A percentile compares a stretch with the other conserved stretches of the same genome.
phyloP scores from a whole-genome alignment of 2,797 vertebrate genomes.

The Poecilia wingei region DNA sequence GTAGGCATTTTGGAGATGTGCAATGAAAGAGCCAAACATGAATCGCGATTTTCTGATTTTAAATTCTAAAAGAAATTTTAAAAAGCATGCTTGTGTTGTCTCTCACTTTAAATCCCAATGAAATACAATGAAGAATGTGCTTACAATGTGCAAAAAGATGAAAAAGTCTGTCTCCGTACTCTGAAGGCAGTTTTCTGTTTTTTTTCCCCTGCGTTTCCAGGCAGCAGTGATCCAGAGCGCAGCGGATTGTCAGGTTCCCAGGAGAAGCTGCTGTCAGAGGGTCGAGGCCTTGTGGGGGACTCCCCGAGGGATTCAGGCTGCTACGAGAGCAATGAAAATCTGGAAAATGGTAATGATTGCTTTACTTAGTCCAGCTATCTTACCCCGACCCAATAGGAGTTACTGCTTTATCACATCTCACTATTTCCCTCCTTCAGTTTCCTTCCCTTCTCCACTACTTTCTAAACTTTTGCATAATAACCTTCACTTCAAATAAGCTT shows the following conservation, averaged over 20 bases:
- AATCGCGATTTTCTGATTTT: no score
- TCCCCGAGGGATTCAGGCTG: constrained; percentile 97
- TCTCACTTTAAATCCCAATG: not conserved
- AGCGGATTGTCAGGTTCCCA: constrained; percentile 89
- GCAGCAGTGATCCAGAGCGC: constrained; percentile 92
- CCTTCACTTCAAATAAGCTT: constrained; percentile 35
- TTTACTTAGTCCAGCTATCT: constrained; percentile 55
- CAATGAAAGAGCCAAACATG: not conserved
- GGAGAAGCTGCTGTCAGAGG: constrained; percentile 93
- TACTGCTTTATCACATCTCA: constrained; percentile 24
- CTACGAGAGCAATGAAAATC: constrained; percentile 97
- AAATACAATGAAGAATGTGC: not conserved
- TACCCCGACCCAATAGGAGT: constrained; percentile 15
- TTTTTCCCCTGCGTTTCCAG: constrained; percentile 66
- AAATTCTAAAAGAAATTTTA: not conserved
- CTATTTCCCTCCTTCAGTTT: constrained; percentile 25
- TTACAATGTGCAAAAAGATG: not conserved
- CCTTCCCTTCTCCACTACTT: constrained; percentile 46
- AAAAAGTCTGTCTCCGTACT: not conserved
- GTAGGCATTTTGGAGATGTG: not conserved
- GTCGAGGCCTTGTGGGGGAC: constrained; percentile 86
- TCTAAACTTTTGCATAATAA: constrained; percentile 65
- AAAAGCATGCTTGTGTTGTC: not conserved
- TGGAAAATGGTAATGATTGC: constrained; percentile 93
- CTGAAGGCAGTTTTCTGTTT: not conserved